Evolutionary conservation across 2,797 vertebrate species (phyloP), one percentile per base, ranked within the genome.

Genomic region (Cyprinella venusta): DNA sequence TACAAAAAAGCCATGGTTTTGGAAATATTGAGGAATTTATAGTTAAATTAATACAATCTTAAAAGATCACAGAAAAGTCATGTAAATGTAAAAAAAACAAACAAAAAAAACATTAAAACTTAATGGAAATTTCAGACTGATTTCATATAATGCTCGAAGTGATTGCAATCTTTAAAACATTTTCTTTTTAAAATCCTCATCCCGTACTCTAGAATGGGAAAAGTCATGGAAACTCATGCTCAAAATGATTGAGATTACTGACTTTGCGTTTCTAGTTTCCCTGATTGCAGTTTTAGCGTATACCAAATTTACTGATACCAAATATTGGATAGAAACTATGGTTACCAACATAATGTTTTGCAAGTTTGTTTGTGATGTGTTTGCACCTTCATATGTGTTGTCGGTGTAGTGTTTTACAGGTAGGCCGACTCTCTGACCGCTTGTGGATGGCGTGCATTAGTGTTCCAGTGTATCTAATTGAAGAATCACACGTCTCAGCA

Each of bases 391-490:
- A 0, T 30, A 3, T 16, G 21, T 71, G 26, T 24, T 13, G n/a
- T 42, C 15, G 38, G 15, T 16, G 19, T 15, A 67, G 63, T 79
- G 42, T 38, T 45, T 81, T 72, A 76, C 80, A 82, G 71, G 80
- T 82, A 76, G 80, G 70, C 80, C 61, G 3, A n/a, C 48, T 33
- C 80, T 79, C 67, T 79, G 63, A 9, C 30, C 54, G 71, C 56
- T 68, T 71, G 54, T 48, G 40, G 40, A 72, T 50, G 26, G 40
- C 64, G 59, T 50, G 42, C 24, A 15, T 76, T 87, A 83, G 71
- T 80, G 76, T 88, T 75, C 61, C 82, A 71, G 42, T 80, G 76
- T 86, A 63, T 90, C 45, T 63, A 72, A 77, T 76, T 87, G 76
- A 76, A 76, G 81, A 82, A 76, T 82, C 72, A 69, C 50, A 10